Evolutionary conservation across 1,140 invertebrate genomes (phyloP).

Genomic region (Popillia japonica): DNA sequence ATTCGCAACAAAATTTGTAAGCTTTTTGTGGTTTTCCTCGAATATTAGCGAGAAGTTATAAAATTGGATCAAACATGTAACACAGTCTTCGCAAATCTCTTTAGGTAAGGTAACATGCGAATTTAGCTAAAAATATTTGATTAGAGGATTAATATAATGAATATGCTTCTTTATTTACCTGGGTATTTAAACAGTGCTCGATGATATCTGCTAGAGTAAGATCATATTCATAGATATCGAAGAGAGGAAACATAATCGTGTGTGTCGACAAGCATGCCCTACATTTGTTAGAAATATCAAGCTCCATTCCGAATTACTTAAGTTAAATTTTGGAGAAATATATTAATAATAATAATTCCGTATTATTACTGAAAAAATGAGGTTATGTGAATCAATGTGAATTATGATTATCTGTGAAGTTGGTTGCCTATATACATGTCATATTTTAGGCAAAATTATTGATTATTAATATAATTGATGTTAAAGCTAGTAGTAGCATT

Average conservation of each 20-base stretch:
- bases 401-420: too few species aligned
- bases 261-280: conserved; percentile 36
- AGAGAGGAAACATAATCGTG: conserved; percentile 29
- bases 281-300: conserved; percentile 29
- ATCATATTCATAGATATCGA: conserved; percentile 38
- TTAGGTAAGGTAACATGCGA: conserved; percentile 22
- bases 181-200: conserved; percentile 6
- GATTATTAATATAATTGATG: too few species aligned
- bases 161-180: conserved; percentile 29
- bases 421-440: too few species aligned
- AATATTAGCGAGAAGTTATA: conserved; percentile 41
- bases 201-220: conserved; percentile 39
- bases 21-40: conserved; percentile 35
- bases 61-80: conserved; percentile 34
- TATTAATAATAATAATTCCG: too few species aligned
- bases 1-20: neutral
- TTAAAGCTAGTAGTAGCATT: too few species aligned
- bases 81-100: conserved; percentile 35
- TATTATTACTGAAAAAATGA: too few species aligned
- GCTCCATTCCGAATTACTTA: neutral
- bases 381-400: too few species aligned
- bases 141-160: neutral
- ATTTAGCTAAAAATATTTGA: conserved; percentile 25
- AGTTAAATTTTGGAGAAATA: too few species aligned
- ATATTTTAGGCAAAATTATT: too few species aligned